Evolutionary conservation across 2,797 vertebrate genomes (phyloP).

Genomic region (Artibeus lituratus): DNA sequence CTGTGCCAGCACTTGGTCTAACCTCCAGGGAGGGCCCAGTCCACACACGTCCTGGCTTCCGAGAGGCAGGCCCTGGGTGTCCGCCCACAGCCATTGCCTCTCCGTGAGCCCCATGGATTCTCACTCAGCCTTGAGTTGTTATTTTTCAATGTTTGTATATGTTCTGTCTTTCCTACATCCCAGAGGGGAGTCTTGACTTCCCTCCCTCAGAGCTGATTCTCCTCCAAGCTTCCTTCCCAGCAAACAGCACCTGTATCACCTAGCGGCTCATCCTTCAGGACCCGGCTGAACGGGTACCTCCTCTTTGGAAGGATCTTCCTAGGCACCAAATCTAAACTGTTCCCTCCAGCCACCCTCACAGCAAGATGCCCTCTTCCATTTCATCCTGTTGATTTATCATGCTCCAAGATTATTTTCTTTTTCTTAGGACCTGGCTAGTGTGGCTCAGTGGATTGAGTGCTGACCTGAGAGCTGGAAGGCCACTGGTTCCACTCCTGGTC

Average conservation of each 20-base stretch:
- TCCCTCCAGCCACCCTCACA: not conserved
- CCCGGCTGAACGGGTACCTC: not conserved
- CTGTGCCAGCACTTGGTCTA: slow-evolving; percentile 35
- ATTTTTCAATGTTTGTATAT: not conserved
- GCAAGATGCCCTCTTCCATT: not conserved
- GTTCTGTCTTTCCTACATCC: not conserved
- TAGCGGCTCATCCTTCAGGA: not conserved
- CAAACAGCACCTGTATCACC: not conserved
- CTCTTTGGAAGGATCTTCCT: not conserved
- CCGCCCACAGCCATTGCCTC: not conserved
- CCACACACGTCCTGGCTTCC: slow-evolving; percentile 25
- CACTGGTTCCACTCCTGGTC: too few species aligned
- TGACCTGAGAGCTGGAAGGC: too few species aligned
- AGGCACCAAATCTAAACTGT: not conserved
- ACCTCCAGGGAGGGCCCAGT: slow-evolving; percentile 58
- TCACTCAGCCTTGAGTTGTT: not conserved
- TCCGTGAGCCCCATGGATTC: not conserved
- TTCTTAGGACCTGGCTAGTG: too few species aligned
- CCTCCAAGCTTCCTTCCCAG: not conserved
- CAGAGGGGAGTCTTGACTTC: not conserved
- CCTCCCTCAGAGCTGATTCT: not conserved
- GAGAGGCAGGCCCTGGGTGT: not conserved
- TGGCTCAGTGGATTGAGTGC: too few species aligned
- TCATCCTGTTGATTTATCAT: not conserved
- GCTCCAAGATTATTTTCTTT: not conserved